These are phyloP conservation scores for Pelobates fuscus DNA, from an alignment of 2,113 vertebrate species.

Conservation along the genomic window DNA sequence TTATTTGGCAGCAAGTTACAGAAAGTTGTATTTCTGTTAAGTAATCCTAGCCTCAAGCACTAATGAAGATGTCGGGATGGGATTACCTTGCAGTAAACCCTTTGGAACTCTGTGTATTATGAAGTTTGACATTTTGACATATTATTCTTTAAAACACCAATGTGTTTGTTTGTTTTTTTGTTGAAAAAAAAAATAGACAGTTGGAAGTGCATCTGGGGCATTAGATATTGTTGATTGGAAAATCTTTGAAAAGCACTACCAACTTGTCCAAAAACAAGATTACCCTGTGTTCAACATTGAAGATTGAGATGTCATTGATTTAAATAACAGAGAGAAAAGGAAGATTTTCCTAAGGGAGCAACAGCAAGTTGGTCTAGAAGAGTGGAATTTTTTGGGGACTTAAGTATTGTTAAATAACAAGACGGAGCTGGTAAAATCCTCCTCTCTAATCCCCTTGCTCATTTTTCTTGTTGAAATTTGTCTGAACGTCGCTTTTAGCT, in stretches of 20 bases:
- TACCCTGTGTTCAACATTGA: constrained; percentile 6
- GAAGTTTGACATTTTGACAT: constrained; percentile 46
- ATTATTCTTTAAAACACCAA: constrained; percentile 47
- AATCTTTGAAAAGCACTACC: constrained; percentile 22
- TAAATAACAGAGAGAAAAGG: constrained; percentile 1
- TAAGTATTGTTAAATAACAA: constrained; percentile 40
- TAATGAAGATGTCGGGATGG: constrained; percentile 49
- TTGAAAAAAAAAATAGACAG: constrained; percentile 25
- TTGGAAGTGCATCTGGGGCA: constrained; percentile 16
- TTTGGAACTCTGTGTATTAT: constrained; percentile 35
- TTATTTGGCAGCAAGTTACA: constrained; percentile 34
- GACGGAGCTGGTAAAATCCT: constrained; percentile 38
- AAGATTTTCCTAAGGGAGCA: constrained; percentile 36
- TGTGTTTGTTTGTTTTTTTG: constrained; percentile 26
- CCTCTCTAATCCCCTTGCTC: constrained; percentile 14
- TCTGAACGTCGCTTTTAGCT: constrained; percentile 6
- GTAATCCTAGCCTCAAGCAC: constrained; percentile 47
- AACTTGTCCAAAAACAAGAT: constrained; percentile 27
- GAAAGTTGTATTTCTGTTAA: constrained; percentile 41
- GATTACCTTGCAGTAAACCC: constrained; percentile 45
- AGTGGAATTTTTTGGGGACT: constrained; percentile 35
- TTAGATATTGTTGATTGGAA: constrained; percentile 24
- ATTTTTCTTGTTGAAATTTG: constrained; percentile 24
- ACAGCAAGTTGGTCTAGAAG: constrained; percentile 20
- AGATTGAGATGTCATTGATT: constrained; percentile 26